Base-by-base conservation (phyloP, 92 coral and sea anemone species). In the Pocillopora grandis region DNA sequence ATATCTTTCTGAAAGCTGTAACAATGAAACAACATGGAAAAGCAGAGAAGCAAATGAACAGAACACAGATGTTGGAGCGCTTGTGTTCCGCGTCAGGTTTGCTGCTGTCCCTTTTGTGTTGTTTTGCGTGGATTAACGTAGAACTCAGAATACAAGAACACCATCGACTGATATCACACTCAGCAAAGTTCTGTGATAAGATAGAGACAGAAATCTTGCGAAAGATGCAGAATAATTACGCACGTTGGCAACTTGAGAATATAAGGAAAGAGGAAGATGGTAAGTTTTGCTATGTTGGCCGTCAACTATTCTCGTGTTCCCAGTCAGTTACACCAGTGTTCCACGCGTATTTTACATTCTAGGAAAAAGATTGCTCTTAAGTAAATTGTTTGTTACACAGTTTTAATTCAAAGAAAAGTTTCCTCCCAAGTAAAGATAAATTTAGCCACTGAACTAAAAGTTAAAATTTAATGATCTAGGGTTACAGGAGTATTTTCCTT, bases 101-200 rank as follows among this genome's bases (percentile, higher is more conserved):
- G 87, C 15, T 87, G 66, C 52, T 87, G 80, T 74, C 87, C 19
- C 42, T 74, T 57, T 62, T 75, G 71, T 87, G 90, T 63, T 87
- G 82, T 37, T 42, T 81, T 69, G 82, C 81, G 42, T 35, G 81
- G 8, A 78, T 87, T 69, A 86, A 75, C 67, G 77, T 87, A 58
- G 78, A 87, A 81, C 57, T 81, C 61, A 87, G 58, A 68, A 76
- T 81, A 55, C 67, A 87, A 66, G 27, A 66, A 55, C 87, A 87
- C 19, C 67, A 76, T 58, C 66, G 58, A 67, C 69, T 81, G 57
- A 75, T 81, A 75, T 70, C 82, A 56, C 76, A 81, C 70, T 82
- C 86, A 7, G 72, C 48, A 52, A 62, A 71, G 15, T 62, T 60
- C 71, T 73, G 86, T 42, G 70, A 72, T 23, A 33, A 82, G 72